These are phyloP conservation scores for Zosterops hypoxanthus DNA, from an alignment of 2,113 vertebrate species.

Conservation along the genomic window DNA sequence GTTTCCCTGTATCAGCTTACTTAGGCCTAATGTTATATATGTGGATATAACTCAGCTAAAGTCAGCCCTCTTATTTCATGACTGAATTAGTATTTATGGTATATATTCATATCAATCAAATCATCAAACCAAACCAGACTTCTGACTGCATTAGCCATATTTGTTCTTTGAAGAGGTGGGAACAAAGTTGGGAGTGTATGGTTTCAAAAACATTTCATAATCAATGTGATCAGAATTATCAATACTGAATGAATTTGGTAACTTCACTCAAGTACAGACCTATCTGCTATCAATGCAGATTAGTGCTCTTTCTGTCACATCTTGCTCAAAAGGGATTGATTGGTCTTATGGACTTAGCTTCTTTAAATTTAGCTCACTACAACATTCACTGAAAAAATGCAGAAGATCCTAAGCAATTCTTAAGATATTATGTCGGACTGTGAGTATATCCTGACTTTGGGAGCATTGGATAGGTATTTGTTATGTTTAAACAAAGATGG, in stretches of 20 bases:
- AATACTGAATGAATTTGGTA: background rate
- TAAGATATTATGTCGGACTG: accelerated
- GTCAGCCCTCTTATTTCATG: background rate
- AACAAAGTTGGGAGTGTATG: background rate
- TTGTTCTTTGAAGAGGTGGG: background rate
- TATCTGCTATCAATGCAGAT: background rate
- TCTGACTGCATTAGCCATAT: background rate
- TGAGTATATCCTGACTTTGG: background rate
- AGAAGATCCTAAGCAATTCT: background rate
- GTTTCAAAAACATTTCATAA: background rate
- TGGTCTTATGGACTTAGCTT: background rate
- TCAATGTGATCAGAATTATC: background rate
- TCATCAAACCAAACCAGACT: background rate
- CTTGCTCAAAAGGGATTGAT: background rate
- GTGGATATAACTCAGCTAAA: background rate
- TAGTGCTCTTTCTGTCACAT: background rate
- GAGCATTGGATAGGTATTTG: background rate
- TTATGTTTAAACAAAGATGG: background rate
- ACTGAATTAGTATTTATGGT: background rate
- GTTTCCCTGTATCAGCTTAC: background rate
- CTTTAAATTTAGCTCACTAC: background rate
- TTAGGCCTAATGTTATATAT: background rate
- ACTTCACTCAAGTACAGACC: background rate
- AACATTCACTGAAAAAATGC: background rate
- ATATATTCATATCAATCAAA: background rate